Evolutionary conservation across 2,888 invertebrate species (phyloP), one percentile per base, ranked within the genome.

Genomic region (Boloria euphrosyne): DNA sequence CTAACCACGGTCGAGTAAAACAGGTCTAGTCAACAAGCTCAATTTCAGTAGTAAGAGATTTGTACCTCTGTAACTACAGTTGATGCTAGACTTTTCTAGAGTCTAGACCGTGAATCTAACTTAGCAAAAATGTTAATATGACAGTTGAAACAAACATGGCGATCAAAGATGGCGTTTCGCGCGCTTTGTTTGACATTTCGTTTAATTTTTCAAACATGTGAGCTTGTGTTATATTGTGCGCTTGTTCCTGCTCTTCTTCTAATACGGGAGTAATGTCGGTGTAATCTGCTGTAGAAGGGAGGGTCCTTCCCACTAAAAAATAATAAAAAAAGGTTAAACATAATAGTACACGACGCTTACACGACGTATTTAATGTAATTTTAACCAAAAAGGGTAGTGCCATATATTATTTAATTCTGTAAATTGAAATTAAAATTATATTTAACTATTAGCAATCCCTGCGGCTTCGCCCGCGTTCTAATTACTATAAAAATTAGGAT

Each of bases 201-300:
- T 73, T 72, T 52, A 72, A 66, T 50, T 74, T 76, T 69, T 78
- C 84, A 43, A 82, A 85, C 61, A 86, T 75, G 14, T 84, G 85
- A 3, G 86, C 87, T 64, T 85, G 81, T 0, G 90, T 81, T 22
- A 88, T 84, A 60, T 91, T 90, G 69, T 83, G 76, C 0, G 83
- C 78, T 63, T 38, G 31, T 38, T 83, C 83, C 0, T 78, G 71
- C 52, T 86, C 84, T 13, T 90, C 89, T 71, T 89, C 89, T 50
- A 91, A 69, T n/a, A 86, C 76, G 4, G 89, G 89, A 0, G 88
- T 83, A 31, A 88, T 81, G 14, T 91, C 90, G 0, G 85, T 81
- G 66, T 90, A 89, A 57, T 87, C 90, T 0, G 78, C 74, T 1
- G 87, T 87, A 0, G 84, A 77, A 0, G 87, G 88, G 10, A 72